Percentiles rank a stretch among this genome's conserved stretches.
phyloP scores from a whole-genome alignment of 2,888 invertebrate species.

The Branchipolynoe longqiensis region DNA sequence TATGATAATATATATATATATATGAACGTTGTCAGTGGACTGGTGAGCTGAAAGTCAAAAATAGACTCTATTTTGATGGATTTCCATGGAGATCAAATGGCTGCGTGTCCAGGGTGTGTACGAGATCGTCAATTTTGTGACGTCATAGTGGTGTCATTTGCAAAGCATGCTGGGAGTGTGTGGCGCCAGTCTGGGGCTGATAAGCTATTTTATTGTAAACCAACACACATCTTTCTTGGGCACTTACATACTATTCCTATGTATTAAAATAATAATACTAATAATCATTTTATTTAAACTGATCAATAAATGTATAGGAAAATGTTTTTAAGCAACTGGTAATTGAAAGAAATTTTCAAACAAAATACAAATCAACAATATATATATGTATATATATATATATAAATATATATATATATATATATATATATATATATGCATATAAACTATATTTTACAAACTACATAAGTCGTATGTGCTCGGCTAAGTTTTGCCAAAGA shows the following conservation, averaged over 20 bases:
- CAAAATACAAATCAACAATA: too few species aligned
- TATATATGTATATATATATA: not conserved
- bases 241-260: slow-evolving; percentile 30
- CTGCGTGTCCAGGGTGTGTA: slow-evolving; percentile 53
- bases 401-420: slow-evolving; percentile 35
- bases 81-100: slow-evolving; percentile 56
- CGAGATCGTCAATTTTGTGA: slow-evolving; percentile 46
- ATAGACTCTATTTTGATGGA: slow-evolving; percentile 56
- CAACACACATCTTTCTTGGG: not conserved
- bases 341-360: not conserved
- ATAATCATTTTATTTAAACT: too few species aligned
- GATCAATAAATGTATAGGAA: not conserved
- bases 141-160: slow-evolving; percentile 52
- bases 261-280: not conserved
- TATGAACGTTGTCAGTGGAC: slow-evolving; percentile 14
- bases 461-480: slow-evolving; percentile 50
- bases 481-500: slow-evolving; percentile 55
- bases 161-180: slow-evolving; percentile 43
- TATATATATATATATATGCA: not conserved
- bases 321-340: slow-evolving; percentile 34
- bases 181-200: slow-evolving; percentile 21
- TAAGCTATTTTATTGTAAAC: slow-evolving; percentile 53
- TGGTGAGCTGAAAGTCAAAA: slow-evolving; percentile 38
- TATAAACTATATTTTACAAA: slow-evolving; percentile 54
- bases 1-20: not conserved